Conservation (phyloP, 2,797 vertebrate genomes). For the Schizothorax lantsangensis region DNA sequence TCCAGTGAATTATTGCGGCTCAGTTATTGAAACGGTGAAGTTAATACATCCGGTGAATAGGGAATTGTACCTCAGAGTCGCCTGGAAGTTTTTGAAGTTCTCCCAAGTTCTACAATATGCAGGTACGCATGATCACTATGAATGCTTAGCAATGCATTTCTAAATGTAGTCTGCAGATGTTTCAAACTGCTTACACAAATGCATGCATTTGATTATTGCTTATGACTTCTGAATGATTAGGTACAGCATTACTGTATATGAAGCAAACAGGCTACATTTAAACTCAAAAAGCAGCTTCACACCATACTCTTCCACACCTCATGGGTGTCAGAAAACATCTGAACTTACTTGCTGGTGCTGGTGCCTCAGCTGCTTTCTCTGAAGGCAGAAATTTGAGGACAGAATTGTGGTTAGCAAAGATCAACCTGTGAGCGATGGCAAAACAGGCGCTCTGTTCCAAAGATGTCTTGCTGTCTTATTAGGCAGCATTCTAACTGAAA, state of each 20-base stretch:
- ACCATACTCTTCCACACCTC: background rate
- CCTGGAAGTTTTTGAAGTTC: constrained; percentile 51
- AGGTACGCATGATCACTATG: constrained; percentile 48
- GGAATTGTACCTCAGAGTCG: constrained; percentile 53
- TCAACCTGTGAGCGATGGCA: background rate
- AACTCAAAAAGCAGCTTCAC: constrained; percentile 24
- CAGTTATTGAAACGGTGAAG: constrained; percentile 34
- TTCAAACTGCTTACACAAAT: constrained; percentile 16
- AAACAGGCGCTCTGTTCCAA: background rate
- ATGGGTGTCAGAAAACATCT: background rate
- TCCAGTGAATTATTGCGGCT: constrained; percentile 11
- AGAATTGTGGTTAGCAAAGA: background rate
- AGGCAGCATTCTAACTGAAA: background rate
- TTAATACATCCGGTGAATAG: constrained; percentile 45
- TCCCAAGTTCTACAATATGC: constrained; percentile 54
- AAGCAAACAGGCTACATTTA: constrained; percentile 21
- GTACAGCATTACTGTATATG: background rate
- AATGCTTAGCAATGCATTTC: constrained; percentile 22
- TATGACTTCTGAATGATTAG: constrained; percentile 14
- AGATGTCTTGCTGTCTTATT: background rate
- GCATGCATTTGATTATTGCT: constrained; percentile 24
- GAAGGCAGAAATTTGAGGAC: background rate
- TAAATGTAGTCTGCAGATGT: background rate
- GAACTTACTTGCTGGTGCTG: constrained; percentile 53
- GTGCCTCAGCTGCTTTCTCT: constrained; percentile 45